Base-by-base conservation (phyloP, 2,888 invertebrate species). In the Allophyes oxyacanthae region DNA sequence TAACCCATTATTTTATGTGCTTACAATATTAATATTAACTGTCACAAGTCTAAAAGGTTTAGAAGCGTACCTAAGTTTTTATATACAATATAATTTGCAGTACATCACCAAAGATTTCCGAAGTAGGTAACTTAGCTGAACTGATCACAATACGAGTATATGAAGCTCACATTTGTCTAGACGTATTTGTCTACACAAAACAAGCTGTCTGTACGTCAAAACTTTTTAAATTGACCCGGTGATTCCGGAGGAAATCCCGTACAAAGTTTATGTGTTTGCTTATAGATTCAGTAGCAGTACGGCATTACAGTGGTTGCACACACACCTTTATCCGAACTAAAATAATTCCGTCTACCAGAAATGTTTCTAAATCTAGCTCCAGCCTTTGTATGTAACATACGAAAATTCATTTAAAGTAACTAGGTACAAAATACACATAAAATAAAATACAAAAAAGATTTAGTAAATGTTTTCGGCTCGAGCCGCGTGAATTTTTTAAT, bases 181-280 rank as follows among this genome's bases (percentile, higher is more conserved):
- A 53, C 49, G n/a, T 49, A 61, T 54, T 57, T 50, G 28, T 69
- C 52, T 55, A 54, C 51, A 57, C 30, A 48, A 49, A 55, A 41
- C 45, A 32, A 44, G 37, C 41, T 55, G 55, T 53, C 45, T 46
- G 38, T 52, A 64, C 41, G 65, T 70, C 57, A 65, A 69, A 72
- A 62, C 40, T 73, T 73, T 60, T 69, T 60, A 73, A 72, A 73
- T 66, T 55, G 70, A 73, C 54, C 44, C 52, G 38, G 28, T 48
- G 66, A 55, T 62, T 57, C 57, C 55, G 66, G 38, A 52, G 52
- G 65, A 57, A 62, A 45, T 48, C 40, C 59, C 14, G 37, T n/a
- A 37, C 44, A 20, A 65, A 70, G 36, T 69, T 63, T 53, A 60
- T 43, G 33, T 66, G 30, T 63, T 53, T 45, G 49, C 52, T 57